These are phyloP conservation scores for Corticium candelabrum DNA, from an alignment of 37 sponge, comb jelly and placozoan genomes.

Conservation along the genomic window DNA sequence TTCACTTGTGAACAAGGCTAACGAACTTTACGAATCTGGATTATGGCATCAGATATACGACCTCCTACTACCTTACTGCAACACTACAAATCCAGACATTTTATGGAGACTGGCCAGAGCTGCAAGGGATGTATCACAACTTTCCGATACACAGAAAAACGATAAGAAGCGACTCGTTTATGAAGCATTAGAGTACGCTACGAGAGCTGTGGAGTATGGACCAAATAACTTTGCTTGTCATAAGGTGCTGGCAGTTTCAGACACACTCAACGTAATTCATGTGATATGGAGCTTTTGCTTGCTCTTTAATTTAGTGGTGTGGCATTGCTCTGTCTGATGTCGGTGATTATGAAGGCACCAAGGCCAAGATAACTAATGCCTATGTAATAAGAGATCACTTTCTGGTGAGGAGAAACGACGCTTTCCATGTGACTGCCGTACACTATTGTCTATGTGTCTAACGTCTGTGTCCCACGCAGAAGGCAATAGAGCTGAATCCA, in stretches of 20 bases:
- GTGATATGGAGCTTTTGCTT: too few relatives aligned
- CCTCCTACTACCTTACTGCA: neutral
- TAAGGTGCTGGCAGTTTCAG: too few relatives aligned
- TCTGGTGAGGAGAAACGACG: too few relatives aligned
- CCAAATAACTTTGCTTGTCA: slow-evolving; percentile 21
- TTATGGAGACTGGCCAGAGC: neutral
- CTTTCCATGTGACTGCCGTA: too few relatives aligned
- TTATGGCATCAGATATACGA: neutral
- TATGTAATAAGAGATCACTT: slow-evolving; percentile 60
- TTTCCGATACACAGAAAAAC: slow-evolving; percentile 13
- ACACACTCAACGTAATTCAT: too few relatives aligned
- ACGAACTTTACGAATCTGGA: neutral
- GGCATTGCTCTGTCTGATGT: slow-evolving; percentile 17
- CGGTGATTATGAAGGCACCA: slow-evolving; percentile 56
- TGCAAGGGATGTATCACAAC: slow-evolving; percentile 18
- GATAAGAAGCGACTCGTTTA: slow-evolving; percentile 7
- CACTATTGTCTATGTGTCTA: neutral
- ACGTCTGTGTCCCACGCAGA: slow-evolving; percentile 16
- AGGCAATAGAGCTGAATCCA: slow-evolving; percentile 43
- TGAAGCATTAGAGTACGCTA: neutral
- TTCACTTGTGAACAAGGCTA: too few relatives aligned
- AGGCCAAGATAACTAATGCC: slow-evolving; percentile 54
- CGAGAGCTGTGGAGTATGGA: slow-evolving; percentile 27
- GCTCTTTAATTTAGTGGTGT: neutral
- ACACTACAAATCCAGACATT: neutral